These are phyloP conservation scores for Chrysaora quinquecirrha DNA, from an alignment of 30 jellyfish, hydroid and myxozoan species.

Conservation along the genomic window DNA sequence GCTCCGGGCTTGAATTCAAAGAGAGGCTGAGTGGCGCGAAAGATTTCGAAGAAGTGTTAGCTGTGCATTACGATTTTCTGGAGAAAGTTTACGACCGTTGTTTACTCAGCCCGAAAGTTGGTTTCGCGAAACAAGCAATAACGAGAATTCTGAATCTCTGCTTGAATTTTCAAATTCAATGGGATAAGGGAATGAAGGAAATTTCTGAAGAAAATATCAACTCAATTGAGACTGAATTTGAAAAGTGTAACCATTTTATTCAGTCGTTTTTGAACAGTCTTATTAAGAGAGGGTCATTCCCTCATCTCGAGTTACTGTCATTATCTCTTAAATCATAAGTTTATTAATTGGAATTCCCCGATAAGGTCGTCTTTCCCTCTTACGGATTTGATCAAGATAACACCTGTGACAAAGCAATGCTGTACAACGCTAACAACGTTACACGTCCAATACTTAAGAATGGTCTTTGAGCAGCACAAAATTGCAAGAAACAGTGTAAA, in stretches of 20 bases:
- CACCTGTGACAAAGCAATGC: too few species aligned
- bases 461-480: too few species aligned
- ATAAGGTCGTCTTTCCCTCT: too few species aligned
- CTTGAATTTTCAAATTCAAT: slow-evolving; percentile 59
- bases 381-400: too few species aligned
- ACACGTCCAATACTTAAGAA: too few species aligned
- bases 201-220: slow-evolving; percentile 30
- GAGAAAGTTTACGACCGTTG: slow-evolving; percentile 81
- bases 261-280: slow-evolving; percentile 80
- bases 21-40: slow-evolving; percentile 53
- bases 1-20: slow-evolving; percentile 65
- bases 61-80: slow-evolving; percentile 60
- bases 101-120: slow-evolving; percentile 80
- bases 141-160: slow-evolving; percentile 63
- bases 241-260: slow-evolving; percentile 75
- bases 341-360: too few species aligned
- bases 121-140: slow-evolving; percentile 83
- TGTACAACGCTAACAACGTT: too few species aligned
- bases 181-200: slow-evolving; percentile 56
- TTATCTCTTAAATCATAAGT: slow-evolving; percentile 15
- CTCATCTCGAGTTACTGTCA: slow-evolving; percentile 71
- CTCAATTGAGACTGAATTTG: slow-evolving; percentile 73
- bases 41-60: slow-evolving; percentile 80
- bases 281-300: slow-evolving; percentile 86
- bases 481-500: too few species aligned